Evolutionary conservation across 1,140 invertebrate genomes (phyloP), one percentile per base, ranked within the genome.

Genomic region (Oncopodura yosiiana): DNA sequence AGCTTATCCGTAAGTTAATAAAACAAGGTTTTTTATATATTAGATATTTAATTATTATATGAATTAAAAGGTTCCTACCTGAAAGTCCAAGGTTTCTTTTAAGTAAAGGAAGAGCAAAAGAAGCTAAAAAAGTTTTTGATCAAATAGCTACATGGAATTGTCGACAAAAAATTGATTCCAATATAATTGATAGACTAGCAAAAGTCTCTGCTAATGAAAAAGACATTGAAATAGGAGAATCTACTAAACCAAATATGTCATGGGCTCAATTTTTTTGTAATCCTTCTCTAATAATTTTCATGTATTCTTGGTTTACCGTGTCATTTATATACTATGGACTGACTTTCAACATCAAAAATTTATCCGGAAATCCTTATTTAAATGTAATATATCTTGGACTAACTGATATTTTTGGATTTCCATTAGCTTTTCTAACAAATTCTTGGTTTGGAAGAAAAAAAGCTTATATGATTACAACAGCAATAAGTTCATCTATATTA

Each of bases 81-180:
- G 61, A 63, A 53, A 60, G 57, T 42, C 61, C 61, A 8, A 42
- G 61, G 2, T 63, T 49, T 49, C 56, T 63, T 19, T 43, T 63
- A 12, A 34, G 43, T 23, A 49, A 63, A 23, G 50, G 45, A n/a
- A 56, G 39, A 36, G 41, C 43, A 1, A 45, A 56, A 3, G 61
- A 63, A 38, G 58, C 61, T 1, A 51, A 56, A 19, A 36, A 49
- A 32, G 58, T 58, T 18, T 53, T 62, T 27, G 49, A 52, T 18
- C 44, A 55, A 37, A 63, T 63, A 32, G 61, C 57, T 11, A 60
- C 38, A 48, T 60, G 58, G 58, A 63, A 63, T 37, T 18, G 49
- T 3, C 43, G 2, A 18, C 36, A 2, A n/a, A n/a, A n/a, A n/a
- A n/a, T n/a, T n/a, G n/a, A n/a, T n/a, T n/a, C n/a, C n/a, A n/a